A percentile compares a stretch with the other conserved stretches of the same genome.
phyloP scores from a whole-genome alignment of 2,113 vertebrate genomes.

The Antennarius striatus region DNA sequence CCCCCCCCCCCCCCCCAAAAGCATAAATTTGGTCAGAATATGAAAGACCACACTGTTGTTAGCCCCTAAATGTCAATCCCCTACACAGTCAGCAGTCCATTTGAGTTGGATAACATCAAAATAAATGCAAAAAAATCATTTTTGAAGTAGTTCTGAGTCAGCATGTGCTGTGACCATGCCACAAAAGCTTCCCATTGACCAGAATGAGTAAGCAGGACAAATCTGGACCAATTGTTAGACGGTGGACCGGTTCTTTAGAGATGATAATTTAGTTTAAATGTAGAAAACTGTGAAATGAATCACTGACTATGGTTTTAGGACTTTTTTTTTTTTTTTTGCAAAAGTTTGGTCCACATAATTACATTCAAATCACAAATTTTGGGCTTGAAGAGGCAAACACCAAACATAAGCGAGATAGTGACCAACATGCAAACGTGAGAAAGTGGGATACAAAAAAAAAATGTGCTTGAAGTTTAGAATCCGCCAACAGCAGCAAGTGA shows the following conservation, averaged over 20 bases:
- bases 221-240: constrained; percentile 15
- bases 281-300: constrained; percentile 5
- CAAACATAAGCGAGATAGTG: constrained; percentile 35
- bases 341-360: neutral
- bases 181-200: constrained; percentile 28
- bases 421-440: constrained; percentile 64
- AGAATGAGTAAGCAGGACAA: constrained; percentile 17
- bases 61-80: neutral
- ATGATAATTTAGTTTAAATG: constrained; percentile 27
- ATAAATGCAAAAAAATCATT: constrained; percentile 31
- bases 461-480: constrained; percentile 44
- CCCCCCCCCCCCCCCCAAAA: no score
- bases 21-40: no score
- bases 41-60: neutral
- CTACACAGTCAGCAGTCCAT: constrained; percentile 48
- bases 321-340: neutral
- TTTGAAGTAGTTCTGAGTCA: constrained; percentile 36
- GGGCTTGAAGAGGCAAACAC: constrained; percentile 21
- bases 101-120: constrained; percentile 40
- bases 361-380: neutral
- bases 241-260: constrained; percentile 27
- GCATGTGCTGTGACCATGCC: constrained; percentile 21
- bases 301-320: neutral
- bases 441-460: constrained; percentile 38
- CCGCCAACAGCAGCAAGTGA: constrained; percentile 54